These are phyloP conservation scores for Caracal caracal DNA, from an alignment of 2,113 vertebrate species.

Conservation along the genomic window DNA sequence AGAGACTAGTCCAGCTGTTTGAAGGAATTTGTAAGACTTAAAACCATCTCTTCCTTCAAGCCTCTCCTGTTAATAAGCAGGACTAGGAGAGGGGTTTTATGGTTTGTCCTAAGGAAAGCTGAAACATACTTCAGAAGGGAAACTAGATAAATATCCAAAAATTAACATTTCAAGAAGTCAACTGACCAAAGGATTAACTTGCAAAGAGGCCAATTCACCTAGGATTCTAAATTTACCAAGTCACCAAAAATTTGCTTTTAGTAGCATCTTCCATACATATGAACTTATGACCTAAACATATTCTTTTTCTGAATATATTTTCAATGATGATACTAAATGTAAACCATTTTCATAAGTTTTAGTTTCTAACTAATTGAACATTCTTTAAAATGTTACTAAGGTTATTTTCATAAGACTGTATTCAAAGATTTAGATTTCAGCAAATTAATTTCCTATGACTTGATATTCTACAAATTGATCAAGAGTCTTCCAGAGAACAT, in stretches of 20 bases:
- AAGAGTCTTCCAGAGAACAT: neutral
- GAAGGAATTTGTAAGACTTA: neutral
- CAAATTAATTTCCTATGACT: neutral
- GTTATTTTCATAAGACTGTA: neutral
- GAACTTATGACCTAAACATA: neutral
- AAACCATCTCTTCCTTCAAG: neutral
- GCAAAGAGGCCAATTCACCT: neutral
- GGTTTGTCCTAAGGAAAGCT: neutral
- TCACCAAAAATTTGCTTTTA: neutral
- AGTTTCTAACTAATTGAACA: neutral
- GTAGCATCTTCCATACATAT: neutral
- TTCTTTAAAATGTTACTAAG: neutral
- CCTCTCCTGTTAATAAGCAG: neutral
- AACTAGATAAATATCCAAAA: neutral
- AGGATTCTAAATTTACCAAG: neutral
- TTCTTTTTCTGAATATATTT: neutral
- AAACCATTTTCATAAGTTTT: neutral
- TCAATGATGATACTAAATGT: neutral
- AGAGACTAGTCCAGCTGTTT: neutral
- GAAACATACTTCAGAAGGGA: neutral
- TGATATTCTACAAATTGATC: neutral
- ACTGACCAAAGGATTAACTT: neutral
- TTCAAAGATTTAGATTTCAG: neutral
- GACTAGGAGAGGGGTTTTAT: neutral
- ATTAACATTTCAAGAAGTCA: neutral